Evolutionary conservation across 1,140 invertebrate genomes (phyloP).

Genomic region (Philopotamus ludificatus): DNA sequence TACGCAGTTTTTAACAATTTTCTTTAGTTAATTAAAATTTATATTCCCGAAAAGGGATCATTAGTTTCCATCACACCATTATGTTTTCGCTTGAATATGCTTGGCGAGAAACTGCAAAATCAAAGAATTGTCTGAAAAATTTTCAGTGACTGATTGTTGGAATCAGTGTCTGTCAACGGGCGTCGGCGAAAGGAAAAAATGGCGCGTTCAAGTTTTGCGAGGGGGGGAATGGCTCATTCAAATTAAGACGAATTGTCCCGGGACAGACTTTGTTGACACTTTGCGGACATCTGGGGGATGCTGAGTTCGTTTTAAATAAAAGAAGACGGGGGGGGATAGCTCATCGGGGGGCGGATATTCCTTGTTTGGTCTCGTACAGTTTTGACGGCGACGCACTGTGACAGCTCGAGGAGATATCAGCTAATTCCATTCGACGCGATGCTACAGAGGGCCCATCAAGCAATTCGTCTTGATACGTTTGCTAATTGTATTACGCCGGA

Average conservation of each 20-base stretch:
- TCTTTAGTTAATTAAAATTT: no score
- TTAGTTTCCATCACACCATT: no score
- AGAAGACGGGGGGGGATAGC: constrained; percentile 29
- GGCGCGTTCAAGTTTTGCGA: constrained; percentile 9
- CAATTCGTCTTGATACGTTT: neutral
- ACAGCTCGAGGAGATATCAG: constrained; percentile 10
- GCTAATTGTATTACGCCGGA: neutral
- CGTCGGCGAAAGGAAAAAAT: neutral
- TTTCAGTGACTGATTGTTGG: constrained; percentile 10
- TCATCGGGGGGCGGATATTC: constrained; percentile 22
- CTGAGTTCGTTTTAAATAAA: constrained; percentile 35
- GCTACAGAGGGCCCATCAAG: neutral
- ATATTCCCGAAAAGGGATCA: no score
- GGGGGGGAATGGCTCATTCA: constrained; percentile 32
- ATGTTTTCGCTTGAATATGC: no score
- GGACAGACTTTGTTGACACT: constrained; percentile 36
- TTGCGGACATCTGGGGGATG: constrained; percentile 35
- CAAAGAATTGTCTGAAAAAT: no score
- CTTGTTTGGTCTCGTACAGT: constrained; percentile 32
- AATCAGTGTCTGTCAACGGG: constrained; percentile 8
- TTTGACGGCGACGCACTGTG: constrained; percentile 29
- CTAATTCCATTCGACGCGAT: constrained; percentile 14
- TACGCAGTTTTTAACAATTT: no score
- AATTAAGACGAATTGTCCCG: constrained; percentile 40
- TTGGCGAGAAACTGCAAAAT: no score